Evolutionary conservation across 2,113 vertebrate species (phyloP).

Genomic region (Lontra canadensis): DNA sequence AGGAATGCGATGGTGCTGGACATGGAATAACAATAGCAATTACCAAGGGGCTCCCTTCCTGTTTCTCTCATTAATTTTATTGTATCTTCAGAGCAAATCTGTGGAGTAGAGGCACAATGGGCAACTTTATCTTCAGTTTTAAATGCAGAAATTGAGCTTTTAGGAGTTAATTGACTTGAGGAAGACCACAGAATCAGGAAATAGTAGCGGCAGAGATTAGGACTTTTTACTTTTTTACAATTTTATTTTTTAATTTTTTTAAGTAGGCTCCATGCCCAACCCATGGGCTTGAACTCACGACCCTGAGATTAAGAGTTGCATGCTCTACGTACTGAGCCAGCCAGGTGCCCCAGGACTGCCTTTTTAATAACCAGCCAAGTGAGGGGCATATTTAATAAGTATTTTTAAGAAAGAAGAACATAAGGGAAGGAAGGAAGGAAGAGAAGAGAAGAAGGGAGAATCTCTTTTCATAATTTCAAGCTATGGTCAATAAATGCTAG

Average conservation of each 20-base stretch:
- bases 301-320: neutral
- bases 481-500: too few species aligned
- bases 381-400: neutral
- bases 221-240: neutral
- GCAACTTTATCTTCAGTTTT: constrained; percentile 20
- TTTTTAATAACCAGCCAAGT: neutral
- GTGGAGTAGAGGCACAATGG: neutral
- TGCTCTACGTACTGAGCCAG: neutral
- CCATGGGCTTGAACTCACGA: neutral
- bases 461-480: neutral
- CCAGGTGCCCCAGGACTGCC: neutral
- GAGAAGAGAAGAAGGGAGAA: neutral
- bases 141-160: constrained; percentile 19
- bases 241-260: neutral
- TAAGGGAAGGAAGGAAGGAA: neutral
- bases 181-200: neutral
- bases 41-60: neutral
- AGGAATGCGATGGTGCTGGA: neutral
- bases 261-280: neutral
- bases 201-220: neutral
- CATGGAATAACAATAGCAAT: neutral
- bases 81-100: neutral
- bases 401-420: neutral
- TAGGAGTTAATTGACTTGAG: neutral
- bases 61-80: neutral